Evolutionary conservation across 2,888 invertebrate species (phyloP), one percentile per base, ranked within the genome.

Genomic region (Enchytraeus crypticus): DNA sequence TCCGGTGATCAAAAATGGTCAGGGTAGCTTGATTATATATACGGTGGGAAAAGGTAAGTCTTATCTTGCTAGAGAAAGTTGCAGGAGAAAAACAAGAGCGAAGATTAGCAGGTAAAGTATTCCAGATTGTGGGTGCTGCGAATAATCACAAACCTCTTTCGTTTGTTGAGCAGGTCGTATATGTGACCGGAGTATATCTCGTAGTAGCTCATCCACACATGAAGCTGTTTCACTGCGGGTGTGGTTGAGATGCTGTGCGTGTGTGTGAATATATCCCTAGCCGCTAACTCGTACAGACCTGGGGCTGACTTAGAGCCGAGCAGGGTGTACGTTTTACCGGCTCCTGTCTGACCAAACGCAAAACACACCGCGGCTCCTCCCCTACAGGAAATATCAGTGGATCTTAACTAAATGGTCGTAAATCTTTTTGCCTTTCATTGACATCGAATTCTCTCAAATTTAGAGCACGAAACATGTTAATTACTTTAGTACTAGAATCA

Each of bases 151-250:
- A 45, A 76, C 77, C 73, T 74, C 62, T 76, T 76, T 59, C 76
- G 70, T 57, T 73, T 73, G 66, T 78, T 77, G 27, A 78, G 71
- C 3, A 78, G 71, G 62, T 78, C 78, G 71, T 74, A 77, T 55
- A 78, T 70, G 64, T 78, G 77, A 23, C 76, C 74, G 69, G 75
- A 75, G 69, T 78, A 78, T 59, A 78, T 78, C 68, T 78, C 78
- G 65, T 76, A 78, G 68, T 73, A 77, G 69, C 76, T 77, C 70
- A 76, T 71, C 76, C 76, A 77, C 14, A 78, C 72, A 5, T 34
- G 69, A 27, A 59, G 53, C 1, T 43, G 57, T 11, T 11, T 8
- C 38, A 11, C 18, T 21, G 32, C 54, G 33, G 33, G 29, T 3
- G 4, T 33, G 23, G 5, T 38, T 38, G 33, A 51, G 14, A 53